Evolutionary conservation across 2,888 invertebrate species (phyloP).

Genomic region (Sisyra terminalis): DNA sequence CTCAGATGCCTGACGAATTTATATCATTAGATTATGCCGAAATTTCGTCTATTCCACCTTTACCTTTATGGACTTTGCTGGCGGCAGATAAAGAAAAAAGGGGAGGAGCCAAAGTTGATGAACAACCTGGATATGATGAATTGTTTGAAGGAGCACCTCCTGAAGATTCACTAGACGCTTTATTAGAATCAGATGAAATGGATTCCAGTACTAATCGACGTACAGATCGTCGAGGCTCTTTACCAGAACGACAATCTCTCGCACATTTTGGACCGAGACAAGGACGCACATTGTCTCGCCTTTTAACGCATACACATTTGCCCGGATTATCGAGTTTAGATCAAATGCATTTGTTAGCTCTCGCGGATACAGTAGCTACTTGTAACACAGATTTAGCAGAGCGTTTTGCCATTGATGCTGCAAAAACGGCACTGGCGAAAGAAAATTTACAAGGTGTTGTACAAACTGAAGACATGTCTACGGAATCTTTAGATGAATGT

Average conservation of each 20-base stretch:
- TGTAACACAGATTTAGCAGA: slow-evolving; percentile 82
- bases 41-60: slow-evolving; percentile 91
- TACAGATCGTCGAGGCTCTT: slow-evolving; percentile 47
- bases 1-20: slow-evolving; percentile 6
- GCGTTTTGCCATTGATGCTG: slow-evolving; percentile 52
- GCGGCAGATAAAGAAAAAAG: slow-evolving; percentile 84
- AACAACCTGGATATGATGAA: slow-evolving; percentile 61
- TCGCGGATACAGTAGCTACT: slow-evolving; percentile 94
- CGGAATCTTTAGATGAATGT: slow-evolving; percentile 88
- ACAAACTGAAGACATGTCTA: slow-evolving; percentile 36
- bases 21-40: slow-evolving; percentile 86
- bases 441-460: slow-evolving; percentile 38
- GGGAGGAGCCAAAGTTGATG: slow-evolving; percentile 15
- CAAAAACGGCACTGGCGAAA: slow-evolving; percentile 47
- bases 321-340: slow-evolving; percentile 92
- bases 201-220: slow-evolving; percentile 26
- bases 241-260: slow-evolving; percentile 55
- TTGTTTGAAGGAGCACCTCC: slow-evolving; percentile 67
- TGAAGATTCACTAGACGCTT: slow-evolving; percentile 69
- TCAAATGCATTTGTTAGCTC: slow-evolving; percentile 97
- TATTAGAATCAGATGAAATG: slow-evolving; percentile 51
- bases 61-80: slow-evolving; percentile 90
- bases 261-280: slow-evolving; percentile 81
- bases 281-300: slow-evolving; percentile 67
- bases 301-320: slow-evolving; percentile 86